These are phyloP conservation scores for Sebastes wilsoni DNA, from an alignment of 2,797 vertebrate species.

Conservation along the genomic window DNA sequence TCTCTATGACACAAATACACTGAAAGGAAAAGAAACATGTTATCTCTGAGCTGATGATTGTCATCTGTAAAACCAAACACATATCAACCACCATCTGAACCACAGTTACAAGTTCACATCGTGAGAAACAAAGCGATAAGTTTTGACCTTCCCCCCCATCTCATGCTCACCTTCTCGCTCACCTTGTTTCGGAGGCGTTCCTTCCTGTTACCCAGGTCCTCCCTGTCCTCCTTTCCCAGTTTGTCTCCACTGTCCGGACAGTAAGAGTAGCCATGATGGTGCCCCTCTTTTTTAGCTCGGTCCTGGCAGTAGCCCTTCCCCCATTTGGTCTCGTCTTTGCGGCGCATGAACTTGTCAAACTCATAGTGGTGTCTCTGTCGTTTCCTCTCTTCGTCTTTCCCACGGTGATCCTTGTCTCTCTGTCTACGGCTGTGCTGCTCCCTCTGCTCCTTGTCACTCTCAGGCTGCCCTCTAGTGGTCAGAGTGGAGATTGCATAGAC, in stretches of 20 bases:
- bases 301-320: conserved; percentile 93
- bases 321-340: conserved; percentile 95
- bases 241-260: conserved; percentile 87
- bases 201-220: conserved; percentile 89
- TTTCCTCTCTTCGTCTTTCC: conserved; percentile 88
- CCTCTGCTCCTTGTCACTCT: conserved; percentile 92
- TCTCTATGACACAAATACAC: background rate
- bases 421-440: conserved; percentile 88
- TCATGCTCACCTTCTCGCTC: conserved; percentile 85
- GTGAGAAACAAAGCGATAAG: background rate
- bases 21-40: background rate
- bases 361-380: conserved; percentile 91
- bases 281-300: conserved; percentile 89
- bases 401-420: conserved; percentile 90
- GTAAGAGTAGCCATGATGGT: conserved; percentile 86
- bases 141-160: conserved; percentile 5
- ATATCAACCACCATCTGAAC: background rate
- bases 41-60: background rate
- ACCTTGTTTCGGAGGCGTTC: conserved; percentile 95
- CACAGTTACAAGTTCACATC: background rate
- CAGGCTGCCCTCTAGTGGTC: conserved; percentile 80
- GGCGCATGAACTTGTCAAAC: conserved; percentile 90
- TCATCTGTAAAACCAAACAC: background rate
- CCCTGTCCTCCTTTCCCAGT: conserved; percentile 90
- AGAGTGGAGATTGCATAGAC: conserved; percentile 7